phyloP scores from a whole-genome alignment of 2,888 invertebrate species.

The Tenthredo mesomela region DNA sequence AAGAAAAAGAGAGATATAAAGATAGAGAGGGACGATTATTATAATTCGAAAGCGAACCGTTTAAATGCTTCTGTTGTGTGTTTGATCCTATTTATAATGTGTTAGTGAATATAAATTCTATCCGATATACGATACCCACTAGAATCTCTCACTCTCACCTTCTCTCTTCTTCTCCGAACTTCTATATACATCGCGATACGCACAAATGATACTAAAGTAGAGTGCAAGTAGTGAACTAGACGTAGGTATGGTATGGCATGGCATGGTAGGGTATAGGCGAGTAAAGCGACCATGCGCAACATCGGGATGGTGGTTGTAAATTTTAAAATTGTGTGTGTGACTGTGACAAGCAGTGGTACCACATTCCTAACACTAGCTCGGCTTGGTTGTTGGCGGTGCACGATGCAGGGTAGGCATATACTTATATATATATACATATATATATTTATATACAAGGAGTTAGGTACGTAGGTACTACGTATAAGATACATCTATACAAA shows the following conservation, averaged over 20 bases:
- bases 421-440: background rate
- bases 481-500: background rate
- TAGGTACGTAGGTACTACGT: background rate
- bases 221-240: background rate
- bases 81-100: constrained; percentile 28
- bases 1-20: background rate
- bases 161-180: background rate
- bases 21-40: constrained; percentile 52
- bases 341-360: constrained; percentile 77
- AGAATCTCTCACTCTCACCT: background rate
- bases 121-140: constrained; percentile 28
- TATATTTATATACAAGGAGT: background rate
- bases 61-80: constrained; percentile 51
- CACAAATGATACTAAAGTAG: background rate
- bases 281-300: constrained; percentile 34
- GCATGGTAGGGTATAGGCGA: background rate
- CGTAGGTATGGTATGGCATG: background rate
- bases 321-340: constrained; percentile 63
- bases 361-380: constrained; percentile 77
- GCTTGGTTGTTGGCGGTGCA: constrained; percentile 63
- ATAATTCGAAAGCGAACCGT: constrained; percentile 52
- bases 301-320: constrained; percentile 17
- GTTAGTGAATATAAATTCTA: constrained; percentile 57
- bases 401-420: constrained; percentile 54
- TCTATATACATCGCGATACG: background rate